Conservation (phyloP, 2,888 invertebrate species). For the Chrysodeixis includens region DNA sequence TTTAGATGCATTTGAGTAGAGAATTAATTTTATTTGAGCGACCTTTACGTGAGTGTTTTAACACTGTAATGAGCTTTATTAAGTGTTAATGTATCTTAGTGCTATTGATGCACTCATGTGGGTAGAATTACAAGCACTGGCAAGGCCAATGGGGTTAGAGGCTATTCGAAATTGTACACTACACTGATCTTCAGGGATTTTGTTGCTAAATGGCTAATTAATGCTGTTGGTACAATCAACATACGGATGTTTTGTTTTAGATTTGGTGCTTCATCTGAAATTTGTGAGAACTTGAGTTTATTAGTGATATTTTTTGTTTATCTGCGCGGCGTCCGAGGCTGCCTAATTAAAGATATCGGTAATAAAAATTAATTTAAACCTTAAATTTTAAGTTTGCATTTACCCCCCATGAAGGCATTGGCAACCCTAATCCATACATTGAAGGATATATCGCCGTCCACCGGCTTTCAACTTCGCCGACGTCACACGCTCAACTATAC, state of each 20-base stretch:
- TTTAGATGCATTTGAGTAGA: slow-evolving; percentile 20
- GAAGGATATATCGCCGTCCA: slow-evolving; percentile 83
- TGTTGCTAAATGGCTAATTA: background rate
- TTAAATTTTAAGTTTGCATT: no score
- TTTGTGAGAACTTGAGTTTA: no score
- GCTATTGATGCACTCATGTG: slow-evolving; percentile 3
- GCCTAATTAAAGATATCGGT: no score
- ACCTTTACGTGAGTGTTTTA: slow-evolving; percentile 33
- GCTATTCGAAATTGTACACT: background rate
- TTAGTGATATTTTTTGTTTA: no score
- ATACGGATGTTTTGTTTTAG: background rate
- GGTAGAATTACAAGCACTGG: slow-evolving; percentile 19
- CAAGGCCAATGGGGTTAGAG: background rate
- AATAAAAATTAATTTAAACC: no score
- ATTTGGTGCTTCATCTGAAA: background rate
- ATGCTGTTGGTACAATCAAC: background rate
- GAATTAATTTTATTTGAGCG: slow-evolving; percentile 35
- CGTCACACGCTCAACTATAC: slow-evolving; percentile 79
- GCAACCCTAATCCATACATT: slow-evolving; percentile 69
- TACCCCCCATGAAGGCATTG: slow-evolving; percentile 19
- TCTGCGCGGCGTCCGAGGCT: no score
- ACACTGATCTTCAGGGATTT: background rate
- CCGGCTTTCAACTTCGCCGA: slow-evolving; percentile 82
- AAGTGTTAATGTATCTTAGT: slow-evolving; percentile 11
- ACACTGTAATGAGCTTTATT: slow-evolving; percentile 32